phyloP scores from a whole-genome alignment of 2,113 vertebrate genomes.

The Tonatia bakeri region DNA sequence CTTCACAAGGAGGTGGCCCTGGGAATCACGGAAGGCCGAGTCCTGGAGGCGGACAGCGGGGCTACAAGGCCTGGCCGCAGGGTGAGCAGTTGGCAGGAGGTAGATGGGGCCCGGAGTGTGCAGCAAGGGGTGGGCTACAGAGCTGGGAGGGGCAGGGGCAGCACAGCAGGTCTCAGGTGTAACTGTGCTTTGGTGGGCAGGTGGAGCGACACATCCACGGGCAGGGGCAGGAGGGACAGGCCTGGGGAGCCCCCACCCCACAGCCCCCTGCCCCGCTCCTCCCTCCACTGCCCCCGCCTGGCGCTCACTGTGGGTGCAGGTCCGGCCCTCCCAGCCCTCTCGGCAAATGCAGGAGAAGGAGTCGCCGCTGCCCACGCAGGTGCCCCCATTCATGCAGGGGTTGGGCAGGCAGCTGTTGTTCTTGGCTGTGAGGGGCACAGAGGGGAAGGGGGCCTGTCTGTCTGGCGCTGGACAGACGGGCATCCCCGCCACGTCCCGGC shows the following conservation, averaged over 20 bases:
- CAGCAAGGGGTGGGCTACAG: rapidly evolving
- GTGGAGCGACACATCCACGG: rapidly evolving
- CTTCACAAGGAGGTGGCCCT: no score
- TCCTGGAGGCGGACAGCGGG: rapidly evolving
- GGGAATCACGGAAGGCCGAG: rapidly evolving
- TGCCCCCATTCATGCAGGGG: conserved; percentile 94
- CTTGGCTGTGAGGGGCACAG: conserved; percentile 78
- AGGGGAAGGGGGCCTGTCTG: rapidly evolving
- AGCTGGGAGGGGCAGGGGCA: rapidly evolving
- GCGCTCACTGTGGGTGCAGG: conserved; percentile 90
- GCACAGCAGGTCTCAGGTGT: neutral
- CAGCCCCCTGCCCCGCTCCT: neutral
- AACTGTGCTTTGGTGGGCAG: rapidly evolving
- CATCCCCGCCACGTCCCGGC: rapidly evolving
- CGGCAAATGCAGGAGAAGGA: conserved; percentile 95
- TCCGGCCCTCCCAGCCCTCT: conserved; percentile 95
- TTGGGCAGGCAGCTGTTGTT: conserved; percentile 93
- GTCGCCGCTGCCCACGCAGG: conserved; percentile 92
- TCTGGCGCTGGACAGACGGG: rapidly evolving
- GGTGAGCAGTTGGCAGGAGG: rapidly evolving
- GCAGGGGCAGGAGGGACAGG: neutral
- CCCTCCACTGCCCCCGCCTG: neutral
- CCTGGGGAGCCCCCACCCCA: neutral
- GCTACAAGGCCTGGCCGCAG: neutral
- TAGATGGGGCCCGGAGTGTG: no score